Evolutionary conservation across 2,113 vertebrate species (phyloP).

Genomic region (Poeciliopsis retropinna): DNA sequence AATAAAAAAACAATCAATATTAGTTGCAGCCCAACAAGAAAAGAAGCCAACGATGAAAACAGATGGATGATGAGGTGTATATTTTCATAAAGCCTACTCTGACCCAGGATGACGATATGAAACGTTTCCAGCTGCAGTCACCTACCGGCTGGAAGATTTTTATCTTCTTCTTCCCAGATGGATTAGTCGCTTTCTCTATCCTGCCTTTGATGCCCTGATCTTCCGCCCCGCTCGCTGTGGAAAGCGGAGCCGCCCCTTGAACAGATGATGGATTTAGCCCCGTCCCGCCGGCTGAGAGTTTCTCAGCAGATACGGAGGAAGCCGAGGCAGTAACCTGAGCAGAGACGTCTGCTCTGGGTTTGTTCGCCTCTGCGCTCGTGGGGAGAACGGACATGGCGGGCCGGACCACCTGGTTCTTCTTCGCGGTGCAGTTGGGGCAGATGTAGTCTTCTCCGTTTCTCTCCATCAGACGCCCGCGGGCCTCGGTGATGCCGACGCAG

Average conservation of each 20-base stretch:
- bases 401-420: slow-evolving; percentile 82
- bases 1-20: too few relatives aligned
- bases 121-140: slow-evolving; percentile 8
- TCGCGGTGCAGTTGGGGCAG: slow-evolving; percentile 94
- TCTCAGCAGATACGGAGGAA: slow-evolving; percentile 14
- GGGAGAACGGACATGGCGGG: slow-evolving; percentile 71
- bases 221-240: slow-evolving; percentile 67
- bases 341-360: slow-evolving; percentile 50
- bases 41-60: neutral
- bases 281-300: slow-evolving; percentile 26
- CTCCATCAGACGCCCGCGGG: slow-evolving; percentile 92
- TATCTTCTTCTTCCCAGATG: slow-evolving; percentile 97
- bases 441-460: slow-evolving; percentile 97
- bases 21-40: neutral
- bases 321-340: neutral
- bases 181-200: slow-evolving; percentile 96
- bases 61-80: neutral
- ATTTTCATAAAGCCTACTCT: too few relatives aligned
- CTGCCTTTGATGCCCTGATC: slow-evolving; percentile 97
- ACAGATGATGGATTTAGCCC: slow-evolving; percentile 33
- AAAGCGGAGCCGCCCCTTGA: slow-evolving; percentile 2
- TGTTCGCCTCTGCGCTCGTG: slow-evolving; percentile 54
- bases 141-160: slow-evolving; percentile 99
- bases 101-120: neutral
- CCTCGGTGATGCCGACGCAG: slow-evolving; percentile 97